Conservation (phyloP, 2,888 invertebrate species). For the Flabesymbios commensalis region DNA sequence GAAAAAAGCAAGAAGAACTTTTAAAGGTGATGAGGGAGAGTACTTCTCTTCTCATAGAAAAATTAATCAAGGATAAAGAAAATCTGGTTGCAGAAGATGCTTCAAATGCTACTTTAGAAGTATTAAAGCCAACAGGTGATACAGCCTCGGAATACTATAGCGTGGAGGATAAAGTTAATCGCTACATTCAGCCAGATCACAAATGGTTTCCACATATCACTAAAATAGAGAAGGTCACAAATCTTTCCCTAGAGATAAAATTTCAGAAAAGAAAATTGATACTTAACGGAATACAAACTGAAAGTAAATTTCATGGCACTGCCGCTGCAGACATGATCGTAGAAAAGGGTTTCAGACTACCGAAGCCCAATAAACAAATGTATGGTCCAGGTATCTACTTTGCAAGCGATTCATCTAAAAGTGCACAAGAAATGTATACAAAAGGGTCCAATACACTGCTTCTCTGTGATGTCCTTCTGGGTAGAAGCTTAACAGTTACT, state of each 20-base stretch:
- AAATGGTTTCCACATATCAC: slow-evolving; percentile 24
- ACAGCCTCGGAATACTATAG: slow-evolving; percentile 20
- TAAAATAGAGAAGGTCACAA: slow-evolving; percentile 23
- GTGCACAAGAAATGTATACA: slow-evolving; percentile 26
- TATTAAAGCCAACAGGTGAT: slow-evolving; percentile 18
- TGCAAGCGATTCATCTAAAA: slow-evolving; percentile 30
- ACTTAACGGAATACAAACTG: slow-evolving; percentile 11
- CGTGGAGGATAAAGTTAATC: slow-evolving; percentile 18
- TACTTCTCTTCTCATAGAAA: neutral
- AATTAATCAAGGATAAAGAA: too few species aligned
- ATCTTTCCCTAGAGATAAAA: slow-evolving; percentile 4
- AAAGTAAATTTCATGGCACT: slow-evolving; percentile 29
- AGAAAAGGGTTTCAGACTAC: slow-evolving; percentile 18
- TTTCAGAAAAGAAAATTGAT: slow-evolving; percentile 5
- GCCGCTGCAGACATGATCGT: slow-evolving; percentile 15
- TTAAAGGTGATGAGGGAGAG: neutral
- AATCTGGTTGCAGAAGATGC: neutral
- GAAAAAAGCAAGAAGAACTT: neutral
- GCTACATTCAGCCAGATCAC: slow-evolving; percentile 22
- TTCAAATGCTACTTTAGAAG: neutral
- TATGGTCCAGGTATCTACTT: slow-evolving; percentile 28
- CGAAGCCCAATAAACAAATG: neutral
- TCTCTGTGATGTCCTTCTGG: slow-evolving; percentile 28
- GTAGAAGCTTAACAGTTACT: slow-evolving; percentile 9
- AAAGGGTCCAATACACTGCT: slow-evolving; percentile 28